Conservation (phyloP, 2,797 vertebrate genomes). For the Sphenodon punctatus region DNA sequence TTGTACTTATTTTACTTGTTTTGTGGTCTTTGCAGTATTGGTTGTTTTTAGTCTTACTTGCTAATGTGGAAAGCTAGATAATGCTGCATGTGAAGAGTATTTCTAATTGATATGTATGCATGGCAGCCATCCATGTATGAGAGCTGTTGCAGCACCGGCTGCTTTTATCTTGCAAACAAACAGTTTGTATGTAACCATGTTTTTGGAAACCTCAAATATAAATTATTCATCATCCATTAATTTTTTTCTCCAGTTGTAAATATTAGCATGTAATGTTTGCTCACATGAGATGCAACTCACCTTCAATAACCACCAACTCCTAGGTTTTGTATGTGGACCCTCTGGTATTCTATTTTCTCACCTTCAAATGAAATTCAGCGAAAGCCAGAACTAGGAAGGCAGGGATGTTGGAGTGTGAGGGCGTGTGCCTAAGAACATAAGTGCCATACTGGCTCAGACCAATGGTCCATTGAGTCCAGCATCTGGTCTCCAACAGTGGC, state of each 20-base stretch:
- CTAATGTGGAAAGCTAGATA: conserved; percentile 78
- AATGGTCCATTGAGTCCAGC: no score
- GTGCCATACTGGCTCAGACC: no score
- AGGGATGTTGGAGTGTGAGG: not conserved
- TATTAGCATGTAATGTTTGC: conserved; percentile 16
- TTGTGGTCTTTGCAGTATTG: conserved; percentile 67
- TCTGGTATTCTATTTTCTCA: accelerated
- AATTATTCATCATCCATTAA: conserved; percentile 59
- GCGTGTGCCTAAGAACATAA: no score
- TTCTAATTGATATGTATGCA: conserved; percentile 41
- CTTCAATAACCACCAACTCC: not conserved
- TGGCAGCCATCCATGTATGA: conserved; percentile 45
- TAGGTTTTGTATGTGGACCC: not conserved
- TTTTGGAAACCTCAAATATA: conserved; percentile 53
- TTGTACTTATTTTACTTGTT: conserved; percentile 69
- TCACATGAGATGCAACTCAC: not conserved
- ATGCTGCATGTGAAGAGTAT: conserved; percentile 60
- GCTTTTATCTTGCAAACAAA: conserved; percentile 34
- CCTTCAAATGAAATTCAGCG: not conserved
- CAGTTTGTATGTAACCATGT: conserved; percentile 63
- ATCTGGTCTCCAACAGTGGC: no score
- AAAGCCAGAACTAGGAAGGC: not conserved
- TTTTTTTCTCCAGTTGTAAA: conserved; percentile 64
- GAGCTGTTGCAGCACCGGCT: conserved; percentile 42
- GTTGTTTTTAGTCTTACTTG: conserved; percentile 67